Percentiles rank a stretch among this genome's conserved stretches.
Conservation (phyloP, 2,113 vertebrate species). For the Steatornis caripensis region DNA sequence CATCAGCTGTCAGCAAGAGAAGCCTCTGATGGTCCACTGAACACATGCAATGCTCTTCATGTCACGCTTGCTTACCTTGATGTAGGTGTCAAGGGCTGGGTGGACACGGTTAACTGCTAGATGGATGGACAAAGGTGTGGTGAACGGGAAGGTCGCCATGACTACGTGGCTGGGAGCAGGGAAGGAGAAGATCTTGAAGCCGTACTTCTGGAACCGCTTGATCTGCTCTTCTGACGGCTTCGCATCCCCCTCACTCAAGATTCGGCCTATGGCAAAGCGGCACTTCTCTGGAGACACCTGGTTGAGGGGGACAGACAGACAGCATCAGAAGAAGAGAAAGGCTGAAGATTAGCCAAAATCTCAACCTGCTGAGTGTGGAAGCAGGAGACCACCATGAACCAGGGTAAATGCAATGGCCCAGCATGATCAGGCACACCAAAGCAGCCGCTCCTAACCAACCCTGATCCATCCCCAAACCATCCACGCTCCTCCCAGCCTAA, state of each 20-base stretch:
- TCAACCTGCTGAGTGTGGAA: background rate
- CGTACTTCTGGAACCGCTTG: constrained; percentile 82
- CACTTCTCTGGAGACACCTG: constrained; percentile 82
- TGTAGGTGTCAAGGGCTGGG: constrained; percentile 81
- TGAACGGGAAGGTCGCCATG: constrained; percentile 83
- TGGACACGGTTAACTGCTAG: constrained; percentile 83
- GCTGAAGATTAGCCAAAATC: background rate
- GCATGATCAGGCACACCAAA: background rate
- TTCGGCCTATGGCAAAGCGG: constrained; percentile 84
- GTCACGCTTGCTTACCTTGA: constrained; percentile 79
- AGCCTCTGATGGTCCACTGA: background rate
- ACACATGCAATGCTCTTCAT: background rate
- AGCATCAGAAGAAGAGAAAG: background rate
- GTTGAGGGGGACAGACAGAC: background rate
- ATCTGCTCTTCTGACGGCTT: constrained; percentile 78
- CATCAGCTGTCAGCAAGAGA: background rate
- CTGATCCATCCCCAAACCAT: background rate
- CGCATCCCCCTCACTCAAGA: constrained; percentile 86
- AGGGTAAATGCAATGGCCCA: background rate
- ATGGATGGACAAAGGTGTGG: constrained; percentile 78
- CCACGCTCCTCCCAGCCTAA: background rate
- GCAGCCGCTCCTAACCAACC: background rate
- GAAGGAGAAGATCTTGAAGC: constrained; percentile 89
- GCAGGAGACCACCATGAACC: background rate
- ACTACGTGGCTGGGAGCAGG: constrained; percentile 89